phyloP scores from a whole-genome alignment of 2,888 invertebrate species.

The Atrina japonica region DNA sequence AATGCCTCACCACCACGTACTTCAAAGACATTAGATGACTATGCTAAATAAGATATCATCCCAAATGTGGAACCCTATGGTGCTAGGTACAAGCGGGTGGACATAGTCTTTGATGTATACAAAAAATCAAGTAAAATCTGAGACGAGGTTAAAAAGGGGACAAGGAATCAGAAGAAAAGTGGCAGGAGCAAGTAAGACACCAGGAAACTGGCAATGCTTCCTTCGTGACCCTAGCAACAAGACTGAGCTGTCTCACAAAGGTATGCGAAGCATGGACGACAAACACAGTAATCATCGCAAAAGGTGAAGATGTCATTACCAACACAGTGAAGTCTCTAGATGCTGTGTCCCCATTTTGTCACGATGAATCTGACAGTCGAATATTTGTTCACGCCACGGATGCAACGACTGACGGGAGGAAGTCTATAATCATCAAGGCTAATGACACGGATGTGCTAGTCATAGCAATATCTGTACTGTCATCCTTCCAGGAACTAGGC shows the following conservation, averaged over 20 bases:
- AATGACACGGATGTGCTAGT: too few relatives aligned
- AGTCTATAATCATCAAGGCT: too few relatives aligned
- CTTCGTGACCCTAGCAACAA: constrained; percentile 45
- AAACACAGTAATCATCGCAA: too few relatives aligned
- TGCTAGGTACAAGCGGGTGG: too few relatives aligned
- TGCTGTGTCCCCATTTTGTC: constrained; percentile 31
- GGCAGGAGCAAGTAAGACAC: constrained; percentile 33
- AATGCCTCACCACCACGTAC: too few relatives aligned
- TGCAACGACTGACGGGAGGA: not conserved
- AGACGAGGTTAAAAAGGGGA: constrained; percentile 44
- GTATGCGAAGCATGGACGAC: too few relatives aligned
- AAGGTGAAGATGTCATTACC: not conserved
- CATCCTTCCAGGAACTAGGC: constrained; percentile 27
- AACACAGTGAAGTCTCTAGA: not conserved
- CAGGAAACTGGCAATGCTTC: constrained; percentile 49
- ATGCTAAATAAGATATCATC: too few relatives aligned
- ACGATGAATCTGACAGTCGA: constrained; percentile 51
- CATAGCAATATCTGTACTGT: not conserved
- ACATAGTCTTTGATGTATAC: constrained; percentile 28
- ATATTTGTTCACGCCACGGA: constrained; percentile 15
- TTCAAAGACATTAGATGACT: too few relatives aligned
- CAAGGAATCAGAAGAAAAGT: constrained; percentile 37
- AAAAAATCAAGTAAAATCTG: constrained; percentile 18
- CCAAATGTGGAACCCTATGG: too few relatives aligned
- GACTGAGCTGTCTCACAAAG: constrained; percentile 52